Evolutionary conservation across 2,113 vertebrate genomes (phyloP).

Genomic region (Lepus timidus): DNA sequence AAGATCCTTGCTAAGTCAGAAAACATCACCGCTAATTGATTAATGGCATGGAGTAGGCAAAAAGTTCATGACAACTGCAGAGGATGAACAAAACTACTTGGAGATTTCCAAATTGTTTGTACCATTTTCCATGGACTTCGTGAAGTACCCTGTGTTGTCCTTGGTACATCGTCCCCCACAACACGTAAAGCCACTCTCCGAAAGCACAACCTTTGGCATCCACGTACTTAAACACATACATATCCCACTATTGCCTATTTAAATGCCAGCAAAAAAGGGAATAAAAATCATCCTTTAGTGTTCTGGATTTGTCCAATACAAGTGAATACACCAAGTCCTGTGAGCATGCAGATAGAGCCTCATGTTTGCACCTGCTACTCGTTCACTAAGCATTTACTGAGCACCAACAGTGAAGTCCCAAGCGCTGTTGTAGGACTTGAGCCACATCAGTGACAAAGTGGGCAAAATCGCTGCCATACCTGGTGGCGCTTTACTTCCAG

Average conservation of each 20-base stretch:
- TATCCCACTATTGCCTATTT: not conserved
- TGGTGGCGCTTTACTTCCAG: not conserved
- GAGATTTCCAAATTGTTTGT: too few species aligned
- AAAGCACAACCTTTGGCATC: not conserved
- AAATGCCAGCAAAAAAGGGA: not conserved
- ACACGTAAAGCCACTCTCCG: not conserved
- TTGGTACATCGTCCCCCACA: not conserved
- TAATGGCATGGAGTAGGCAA: not conserved
- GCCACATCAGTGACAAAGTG: not conserved
- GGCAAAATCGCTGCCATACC: not conserved
- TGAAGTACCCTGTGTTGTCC: not conserved
- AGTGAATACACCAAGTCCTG: rapidly evolving
- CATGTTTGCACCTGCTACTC: not conserved
- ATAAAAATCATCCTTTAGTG: not conserved
- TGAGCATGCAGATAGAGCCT: too few species aligned
- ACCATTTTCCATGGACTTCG: too few species aligned
- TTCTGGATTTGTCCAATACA: not conserved
- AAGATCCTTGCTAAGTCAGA: not conserved
- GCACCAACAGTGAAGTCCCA: not conserved
- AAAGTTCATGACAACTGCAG: too few species aligned
- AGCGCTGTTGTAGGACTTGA: too few species aligned
- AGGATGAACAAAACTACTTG: too few species aligned
- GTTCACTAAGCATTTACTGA: not conserved
- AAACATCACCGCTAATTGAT: not conserved
- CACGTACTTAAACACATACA: not conserved